These are phyloP conservation scores for Chaetops frenatus DNA, from an alignment of 2,113 vertebrate species.

Conservation along the genomic window DNA sequence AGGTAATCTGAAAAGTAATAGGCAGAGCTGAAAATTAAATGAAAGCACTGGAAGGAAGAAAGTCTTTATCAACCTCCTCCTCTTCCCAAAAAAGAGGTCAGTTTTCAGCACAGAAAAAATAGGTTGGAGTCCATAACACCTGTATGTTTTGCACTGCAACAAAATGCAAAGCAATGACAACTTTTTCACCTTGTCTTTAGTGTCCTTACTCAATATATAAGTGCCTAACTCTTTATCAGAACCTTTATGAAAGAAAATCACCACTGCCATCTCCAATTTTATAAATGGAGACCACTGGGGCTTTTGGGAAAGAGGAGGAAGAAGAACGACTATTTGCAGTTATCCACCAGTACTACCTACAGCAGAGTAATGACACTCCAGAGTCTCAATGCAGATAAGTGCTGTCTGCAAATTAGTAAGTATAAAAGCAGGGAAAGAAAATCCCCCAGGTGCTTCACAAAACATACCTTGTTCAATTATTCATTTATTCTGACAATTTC, in stretches of 20 bases:
- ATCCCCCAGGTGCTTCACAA: background rate
- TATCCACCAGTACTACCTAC: background rate
- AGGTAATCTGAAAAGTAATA: background rate
- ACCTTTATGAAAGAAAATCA: background rate
- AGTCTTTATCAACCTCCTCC: background rate
- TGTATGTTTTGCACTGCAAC: background rate
- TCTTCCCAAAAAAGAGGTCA: background rate
- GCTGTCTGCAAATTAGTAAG: background rate
- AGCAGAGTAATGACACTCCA: background rate
- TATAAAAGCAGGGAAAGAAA: background rate
- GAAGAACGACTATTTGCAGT: background rate
- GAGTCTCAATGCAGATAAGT: background rate
- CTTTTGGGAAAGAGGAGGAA: background rate
- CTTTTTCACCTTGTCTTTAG: background rate
- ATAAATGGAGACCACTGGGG: background rate
- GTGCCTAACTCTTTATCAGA: background rate
- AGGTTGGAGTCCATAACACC: accelerated
- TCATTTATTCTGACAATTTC: slow-evolving; percentile 2
- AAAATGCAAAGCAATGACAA: background rate
- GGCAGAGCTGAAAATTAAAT: background rate
- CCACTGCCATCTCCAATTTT: background rate
- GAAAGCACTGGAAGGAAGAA: background rate
- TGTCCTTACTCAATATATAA: background rate
- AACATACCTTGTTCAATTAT: background rate
- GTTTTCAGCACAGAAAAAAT: background rate